Base-by-base conservation (phyloP, 2,888 invertebrate species). In the Habroteleia sp. region DNA sequence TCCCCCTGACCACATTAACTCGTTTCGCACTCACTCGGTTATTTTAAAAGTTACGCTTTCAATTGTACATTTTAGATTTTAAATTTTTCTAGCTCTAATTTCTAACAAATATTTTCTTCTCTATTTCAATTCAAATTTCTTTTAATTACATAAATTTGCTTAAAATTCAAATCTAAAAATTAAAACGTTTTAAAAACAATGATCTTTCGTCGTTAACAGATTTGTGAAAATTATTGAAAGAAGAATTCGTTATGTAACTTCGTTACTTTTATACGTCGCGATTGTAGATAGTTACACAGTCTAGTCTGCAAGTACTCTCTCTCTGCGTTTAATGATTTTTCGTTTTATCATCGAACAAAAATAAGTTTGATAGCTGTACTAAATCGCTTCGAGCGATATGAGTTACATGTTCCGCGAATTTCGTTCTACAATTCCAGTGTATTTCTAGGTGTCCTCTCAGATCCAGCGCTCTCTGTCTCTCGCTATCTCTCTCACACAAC, bases 281-380 rank as follows among this genome's bases (percentile, higher is more conserved):
- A 39, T 50, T 37, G 50, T 11, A 35, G 27, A 52, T 37, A 37
- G 54, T 54, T 37, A 27, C 23, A 44, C 46, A 31, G 31, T 46
- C 35, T 66, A 46, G 29, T 54, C n/a, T 54, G 54, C 46, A 54
- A 44, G 23, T 54, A 11, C 29, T 46, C 46, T 54, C 46, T 46
- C 68, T 27, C 48, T 35, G 27, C 23, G 17, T 35, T 58, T 68
- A 50, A 68, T 58, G 68, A 58, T 50, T 68, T 58, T 58, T 35
- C 48, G 58, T 48, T 46, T 58, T 50, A 42, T 42, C 35, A 35
- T 58, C 13, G 13, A 58, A 58, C 13, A 48, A 68, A 68, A 68
- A 68, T 68, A 68, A 68, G 25, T 58, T 48, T 68, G 50, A 68
- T 58, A 41, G 68, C 56, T 25, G 48, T 25, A 58, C 46, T 2